phyloP scores from a whole-genome alignment of 1,140 invertebrate species.

The Nylanderia fulva region DNA sequence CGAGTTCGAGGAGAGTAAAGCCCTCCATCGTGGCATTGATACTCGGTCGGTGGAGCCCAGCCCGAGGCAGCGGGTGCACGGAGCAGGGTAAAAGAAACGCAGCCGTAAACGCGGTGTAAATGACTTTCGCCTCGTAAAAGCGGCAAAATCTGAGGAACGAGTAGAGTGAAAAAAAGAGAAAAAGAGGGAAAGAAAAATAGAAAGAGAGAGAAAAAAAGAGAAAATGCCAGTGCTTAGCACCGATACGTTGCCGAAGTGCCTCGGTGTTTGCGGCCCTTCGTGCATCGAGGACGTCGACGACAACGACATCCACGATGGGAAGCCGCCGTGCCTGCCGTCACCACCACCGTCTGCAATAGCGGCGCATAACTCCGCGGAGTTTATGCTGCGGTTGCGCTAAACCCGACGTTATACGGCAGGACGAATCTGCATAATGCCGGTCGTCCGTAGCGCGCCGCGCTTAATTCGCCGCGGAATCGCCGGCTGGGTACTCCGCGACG shows the following conservation, averaged over 20 bases:
- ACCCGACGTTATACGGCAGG: slow-evolving; percentile 69
- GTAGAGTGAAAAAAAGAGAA: not conserved
- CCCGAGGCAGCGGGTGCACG: slow-evolving; percentile 3
- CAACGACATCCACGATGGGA: not conserved
- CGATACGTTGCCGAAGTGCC: slow-evolving; percentile 53
- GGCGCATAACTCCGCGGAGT: slow-evolving; percentile 61
- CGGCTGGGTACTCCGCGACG: slow-evolving; percentile 11
- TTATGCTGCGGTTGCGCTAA: slow-evolving; percentile 69
- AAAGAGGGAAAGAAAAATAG: too few relatives aligned
- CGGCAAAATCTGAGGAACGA: slow-evolving; percentile 63
- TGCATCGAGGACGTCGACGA: slow-evolving; percentile 25
- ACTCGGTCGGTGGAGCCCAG: slow-evolving; percentile 20
- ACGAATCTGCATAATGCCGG: slow-evolving; percentile 75
- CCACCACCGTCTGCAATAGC: slow-evolving; percentile 1
- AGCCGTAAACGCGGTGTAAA: slow-evolving; percentile 67
- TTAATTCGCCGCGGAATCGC: slow-evolving; percentile 57
- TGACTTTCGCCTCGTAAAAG: slow-evolving; percentile 74
- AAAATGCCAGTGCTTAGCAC: not conserved
- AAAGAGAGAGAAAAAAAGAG: too few relatives aligned
- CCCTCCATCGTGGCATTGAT: slow-evolving; percentile 44
- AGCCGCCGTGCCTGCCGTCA: not conserved
- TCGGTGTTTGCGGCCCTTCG: slow-evolving; percentile 12
- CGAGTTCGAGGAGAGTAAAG: slow-evolving; percentile 53
- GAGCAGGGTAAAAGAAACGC: slow-evolving; percentile 23
- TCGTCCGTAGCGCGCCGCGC: slow-evolving; percentile 4